Evolutionary conservation across 1,140 invertebrate genomes (phyloP).

Genomic region (Drosophila parvula): DNA sequence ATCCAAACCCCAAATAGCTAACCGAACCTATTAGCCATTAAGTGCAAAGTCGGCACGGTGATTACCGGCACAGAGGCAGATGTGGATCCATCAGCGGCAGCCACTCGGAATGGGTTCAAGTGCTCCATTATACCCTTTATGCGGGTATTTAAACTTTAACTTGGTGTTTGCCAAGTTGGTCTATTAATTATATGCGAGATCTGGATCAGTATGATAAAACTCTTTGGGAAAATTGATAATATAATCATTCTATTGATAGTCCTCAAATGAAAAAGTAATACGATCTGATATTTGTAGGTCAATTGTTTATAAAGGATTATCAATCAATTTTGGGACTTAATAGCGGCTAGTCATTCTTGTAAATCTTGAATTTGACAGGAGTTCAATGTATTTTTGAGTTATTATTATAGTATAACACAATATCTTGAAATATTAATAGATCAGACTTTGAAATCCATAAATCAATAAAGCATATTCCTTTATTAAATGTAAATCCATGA

Average conservation of each 20-base stretch:
- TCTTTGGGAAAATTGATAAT: neutral
- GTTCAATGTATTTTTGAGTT: neutral
- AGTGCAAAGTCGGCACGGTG: conserved; percentile 28
- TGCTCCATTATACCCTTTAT: conserved; percentile 36
- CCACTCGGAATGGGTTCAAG: conserved; percentile 52
- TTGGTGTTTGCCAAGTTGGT: neutral
- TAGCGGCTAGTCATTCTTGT: neutral
- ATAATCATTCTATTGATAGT: no score
- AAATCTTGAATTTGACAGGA: neutral
- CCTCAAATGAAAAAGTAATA: no score
- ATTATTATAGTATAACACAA: neutral
- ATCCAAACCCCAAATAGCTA: conserved; percentile 23
- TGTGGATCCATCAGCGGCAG: conserved; percentile 39
- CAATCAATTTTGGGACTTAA: no score
- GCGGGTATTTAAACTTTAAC: neutral
- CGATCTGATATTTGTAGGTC: neutral
- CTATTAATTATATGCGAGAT: neutral
- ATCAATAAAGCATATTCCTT: neutral
- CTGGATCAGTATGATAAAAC: neutral
- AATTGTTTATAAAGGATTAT: no score
- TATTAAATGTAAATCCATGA: neutral
- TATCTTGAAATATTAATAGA: neutral
- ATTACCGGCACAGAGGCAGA: conserved; percentile 28
- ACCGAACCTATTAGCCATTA: conserved; percentile 48
- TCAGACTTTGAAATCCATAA: no score